Evolutionary conservation across 2,888 invertebrate genomes (phyloP).

Genomic region (Cheilosia vulpina): DNA sequence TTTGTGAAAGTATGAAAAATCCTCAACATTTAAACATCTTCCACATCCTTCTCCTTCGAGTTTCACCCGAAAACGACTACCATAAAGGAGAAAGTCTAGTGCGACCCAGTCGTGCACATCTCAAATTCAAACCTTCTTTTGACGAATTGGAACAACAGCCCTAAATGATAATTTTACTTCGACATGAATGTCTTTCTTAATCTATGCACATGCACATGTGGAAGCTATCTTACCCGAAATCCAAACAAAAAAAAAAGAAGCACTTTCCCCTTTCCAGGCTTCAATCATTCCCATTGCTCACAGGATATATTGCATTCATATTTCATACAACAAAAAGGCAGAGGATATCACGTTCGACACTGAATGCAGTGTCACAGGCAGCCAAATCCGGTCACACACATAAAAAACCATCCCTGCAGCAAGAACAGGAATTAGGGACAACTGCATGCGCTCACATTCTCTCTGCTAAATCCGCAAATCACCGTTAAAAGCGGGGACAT

Average conservation of each 20-base stretch:
- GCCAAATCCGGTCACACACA: constrained; percentile 9
- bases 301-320: constrained; percentile 46
- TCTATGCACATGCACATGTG: background rate
- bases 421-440: constrained; percentile 61
- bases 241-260: background rate
- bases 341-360: constrained; percentile 50
- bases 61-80: too few relatives aligned
- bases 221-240: background rate
- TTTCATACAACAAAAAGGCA: constrained; percentile 49
- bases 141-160: background rate
- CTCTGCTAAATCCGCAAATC: constrained; percentile 60
- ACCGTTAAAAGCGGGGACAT: constrained; percentile 51
- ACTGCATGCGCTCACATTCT: constrained; percentile 60
- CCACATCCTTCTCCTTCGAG: too few relatives aligned
- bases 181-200: background rate
- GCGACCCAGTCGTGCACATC: too few relatives aligned
- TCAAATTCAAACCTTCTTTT: background rate
- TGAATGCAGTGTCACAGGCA: background rate
- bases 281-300: background rate
- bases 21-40: too few relatives aligned
- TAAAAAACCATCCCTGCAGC: constrained; percentile 37
- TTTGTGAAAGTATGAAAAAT: too few relatives aligned
- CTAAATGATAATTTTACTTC: background rate
- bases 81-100: too few relatives aligned
- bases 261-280: background rate